Base-by-base conservation (phyloP, 2,113 vertebrate genomes). In the Eleginops maclovinus region DNA sequence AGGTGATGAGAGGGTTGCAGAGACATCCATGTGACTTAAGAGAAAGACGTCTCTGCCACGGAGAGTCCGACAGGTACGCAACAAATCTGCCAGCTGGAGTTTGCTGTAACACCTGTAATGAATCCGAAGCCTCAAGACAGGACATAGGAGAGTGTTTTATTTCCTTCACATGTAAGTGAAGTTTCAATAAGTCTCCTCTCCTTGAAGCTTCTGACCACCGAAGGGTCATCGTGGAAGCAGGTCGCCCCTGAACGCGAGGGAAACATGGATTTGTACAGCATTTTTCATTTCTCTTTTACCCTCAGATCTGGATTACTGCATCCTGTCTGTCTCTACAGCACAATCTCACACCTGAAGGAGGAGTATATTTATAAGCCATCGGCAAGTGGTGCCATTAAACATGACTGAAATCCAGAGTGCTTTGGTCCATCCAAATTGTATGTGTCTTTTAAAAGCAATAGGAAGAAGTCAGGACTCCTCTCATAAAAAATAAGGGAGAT, bases 381-480 rank as follows among this genome's bases (percentile, higher is more conserved):
- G 76, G 76, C 81, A 84, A 76, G 69, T 11, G 65, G 82, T 88
- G 91, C 90, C 89, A 85, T 69, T 66, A 72, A 85, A 47, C 69
- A 60, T 19, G 75, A 87, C 75, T 82, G 72, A 73, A 72, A 62
- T 81, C 84, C 77, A 28, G 88, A 87, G 87, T 74, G 79, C 86
- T 86, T 87, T 89, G 89, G 55, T 88, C 78, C 77, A 86, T 70
- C 66, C 63, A 22, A 44, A 73, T 51, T 80, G 55, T 86, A 82
- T 68, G 56, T 83, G 77, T 88, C 85, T 84, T n/a, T n/a, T 89
- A 83, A 89, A 92, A 92, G 89, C 91, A 91, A 91, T 93, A 90
- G 91, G 75, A 87, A 82, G 85, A 87, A 65, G 77, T 71, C 49
- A 12, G 62, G 65, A 86, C 75, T 75, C 15, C 17, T 70, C 28